Evolutionary conservation across 2,113 vertebrate species (phyloP).

Genomic region (Phyllostomus discolor): DNA sequence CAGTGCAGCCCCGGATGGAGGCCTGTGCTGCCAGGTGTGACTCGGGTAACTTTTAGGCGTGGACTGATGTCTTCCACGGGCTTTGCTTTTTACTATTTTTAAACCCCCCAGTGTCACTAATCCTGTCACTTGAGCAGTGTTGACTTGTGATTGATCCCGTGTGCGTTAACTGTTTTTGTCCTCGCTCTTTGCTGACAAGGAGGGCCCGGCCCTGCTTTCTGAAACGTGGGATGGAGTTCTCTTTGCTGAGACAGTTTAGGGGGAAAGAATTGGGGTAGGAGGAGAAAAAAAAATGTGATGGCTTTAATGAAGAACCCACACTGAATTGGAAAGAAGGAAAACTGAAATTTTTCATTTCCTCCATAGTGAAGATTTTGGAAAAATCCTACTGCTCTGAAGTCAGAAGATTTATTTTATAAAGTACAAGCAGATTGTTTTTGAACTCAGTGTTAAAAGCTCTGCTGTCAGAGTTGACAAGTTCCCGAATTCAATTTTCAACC

Average conservation of each 20-base stretch:
- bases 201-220: background rate
- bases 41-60: background rate
- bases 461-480: constrained; percentile 73
- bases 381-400: constrained; percentile 62
- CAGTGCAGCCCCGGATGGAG: background rate
- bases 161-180: background rate
- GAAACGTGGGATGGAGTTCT: background rate
- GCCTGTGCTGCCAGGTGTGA: background rate
- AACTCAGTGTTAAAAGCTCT: constrained; percentile 70
- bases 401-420: constrained; percentile 64
- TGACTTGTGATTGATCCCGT: background rate
- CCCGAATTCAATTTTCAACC: constrained; percentile 69
- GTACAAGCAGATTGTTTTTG: constrained; percentile 71
- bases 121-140: constrained; percentile 19
- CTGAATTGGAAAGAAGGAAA: constrained; percentile 64
- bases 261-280: background rate
- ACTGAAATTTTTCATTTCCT: constrained; percentile 44
- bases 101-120: background rate
- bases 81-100: constrained; percentile 54
- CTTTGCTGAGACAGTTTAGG: background rate
- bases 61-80: background rate
- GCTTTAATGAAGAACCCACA: background rate
- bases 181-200: background rate
- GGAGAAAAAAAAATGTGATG: background rate
- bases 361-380: constrained; percentile 57